Percentiles rank a stretch among this genome's conserved stretches.
phyloP scores from a whole-genome alignment of 1,140 invertebrate genomes.

The Drosophila varians region DNA sequence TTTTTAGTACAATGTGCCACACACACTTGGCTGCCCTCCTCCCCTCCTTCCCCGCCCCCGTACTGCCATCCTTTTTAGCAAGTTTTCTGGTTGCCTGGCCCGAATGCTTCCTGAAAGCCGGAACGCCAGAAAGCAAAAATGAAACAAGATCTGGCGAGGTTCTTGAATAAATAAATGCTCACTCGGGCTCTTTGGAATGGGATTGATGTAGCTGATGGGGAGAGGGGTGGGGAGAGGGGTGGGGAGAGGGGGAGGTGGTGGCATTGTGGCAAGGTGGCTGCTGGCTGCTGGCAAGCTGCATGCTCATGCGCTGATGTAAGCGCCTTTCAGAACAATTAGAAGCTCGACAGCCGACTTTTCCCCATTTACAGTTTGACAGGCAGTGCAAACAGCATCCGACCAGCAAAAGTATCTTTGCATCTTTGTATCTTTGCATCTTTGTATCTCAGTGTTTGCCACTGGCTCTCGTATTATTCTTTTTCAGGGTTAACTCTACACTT shows the following conservation, averaged over 20 bases:
- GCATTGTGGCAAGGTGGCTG: slow-evolving; percentile 49
- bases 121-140: slow-evolving; percentile 43
- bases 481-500: slow-evolving; percentile 51
- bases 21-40: slow-evolving; percentile 8
- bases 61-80: slow-evolving; percentile 16
- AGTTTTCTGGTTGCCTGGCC: slow-evolving; percentile 66
- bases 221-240: too few relatives aligned
- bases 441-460: slow-evolving; percentile 21
- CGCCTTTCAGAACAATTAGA: slow-evolving; percentile 55
- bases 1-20: slow-evolving; percentile 68
- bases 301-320: slow-evolving; percentile 77
- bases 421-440: slow-evolving; percentile 16
- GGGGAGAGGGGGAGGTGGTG: background rate
- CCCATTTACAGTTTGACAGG: slow-evolving; percentile 54
- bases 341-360: slow-evolving; percentile 49
- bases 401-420: background rate
- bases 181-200: background rate
- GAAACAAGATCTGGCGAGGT: slow-evolving; percentile 68
- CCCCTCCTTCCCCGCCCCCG: background rate
- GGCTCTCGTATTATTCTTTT: slow-evolving; percentile 10
- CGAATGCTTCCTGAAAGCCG: slow-evolving; percentile 58
- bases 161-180: slow-evolving; percentile 69
- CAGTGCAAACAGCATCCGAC: slow-evolving; percentile 21
- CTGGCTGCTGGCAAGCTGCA: slow-evolving; percentile 60
- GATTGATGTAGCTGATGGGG: background rate